A percentile compares a stretch with the other conserved stretches of the same genome.
These are phyloP conservation scores for Anguilla pacifica DNA, from an alignment of 2,797 vertebrate genomes.

Conservation along the genomic window DNA sequence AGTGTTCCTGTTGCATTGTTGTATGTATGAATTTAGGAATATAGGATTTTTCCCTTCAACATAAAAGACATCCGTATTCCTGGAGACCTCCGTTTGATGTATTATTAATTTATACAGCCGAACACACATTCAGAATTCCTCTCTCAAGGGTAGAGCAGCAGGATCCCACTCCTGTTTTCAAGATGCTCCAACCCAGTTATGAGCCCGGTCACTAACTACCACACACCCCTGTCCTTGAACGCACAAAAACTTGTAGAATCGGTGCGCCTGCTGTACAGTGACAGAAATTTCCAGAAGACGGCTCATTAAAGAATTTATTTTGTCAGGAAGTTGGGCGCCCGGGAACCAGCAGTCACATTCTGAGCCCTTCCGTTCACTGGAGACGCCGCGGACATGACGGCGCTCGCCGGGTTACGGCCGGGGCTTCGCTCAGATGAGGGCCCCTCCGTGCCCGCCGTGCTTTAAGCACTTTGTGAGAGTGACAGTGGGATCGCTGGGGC, in stretches of 20 bases:
- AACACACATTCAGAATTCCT: not conserved
- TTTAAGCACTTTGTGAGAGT: not conserved
- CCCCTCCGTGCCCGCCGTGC: not conserved
- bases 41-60: not conserved
- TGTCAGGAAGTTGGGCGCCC: not conserved
- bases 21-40: not conserved
- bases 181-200: not conserved
- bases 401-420: not conserved
- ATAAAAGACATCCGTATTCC: not conserved
- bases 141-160: not conserved
- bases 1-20: not conserved
- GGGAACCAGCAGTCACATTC: not conserved
- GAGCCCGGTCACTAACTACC: not conserved
- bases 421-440: not conserved
- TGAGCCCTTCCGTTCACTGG: not conserved
- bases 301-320: conserved; percentile 1
- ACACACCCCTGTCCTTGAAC: not conserved
- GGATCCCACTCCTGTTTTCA: not conserved
- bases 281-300: not conserved
- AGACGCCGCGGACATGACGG: not conserved
- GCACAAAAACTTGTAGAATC: not conserved
- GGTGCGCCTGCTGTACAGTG: not conserved
- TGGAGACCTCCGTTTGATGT: not conserved
- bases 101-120: not conserved
- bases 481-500: not conserved